These are phyloP conservation scores for Myiozetetes cayanensis DNA, from an alignment of 2,113 vertebrate genomes.

Conservation along the genomic window DNA sequence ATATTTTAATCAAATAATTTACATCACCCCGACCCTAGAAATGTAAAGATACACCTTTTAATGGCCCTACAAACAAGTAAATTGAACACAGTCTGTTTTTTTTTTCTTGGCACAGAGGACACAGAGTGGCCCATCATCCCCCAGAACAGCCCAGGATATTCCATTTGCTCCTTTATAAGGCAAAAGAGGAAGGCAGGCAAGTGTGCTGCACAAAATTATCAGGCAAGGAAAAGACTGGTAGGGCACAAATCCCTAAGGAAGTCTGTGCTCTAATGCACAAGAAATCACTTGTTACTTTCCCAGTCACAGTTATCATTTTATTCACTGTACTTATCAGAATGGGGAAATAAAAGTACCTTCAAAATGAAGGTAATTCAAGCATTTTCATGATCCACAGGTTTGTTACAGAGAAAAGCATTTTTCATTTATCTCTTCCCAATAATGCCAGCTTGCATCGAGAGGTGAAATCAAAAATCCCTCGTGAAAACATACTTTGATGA, in stretches of 20 bases:
- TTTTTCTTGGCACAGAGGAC: too few relatives aligned
- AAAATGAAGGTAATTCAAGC: background rate
- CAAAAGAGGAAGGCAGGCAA: background rate
- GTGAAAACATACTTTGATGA: background rate
- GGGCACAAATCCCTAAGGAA: background rate
- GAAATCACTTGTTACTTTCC: background rate
- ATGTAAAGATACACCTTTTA: too few relatives aligned
- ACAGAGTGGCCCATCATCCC: too few relatives aligned
- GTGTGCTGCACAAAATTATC: background rate
- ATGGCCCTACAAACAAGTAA: too few relatives aligned
- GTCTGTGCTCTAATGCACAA: background rate
- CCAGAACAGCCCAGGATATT: too few relatives aligned
- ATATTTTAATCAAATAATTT: too few relatives aligned
- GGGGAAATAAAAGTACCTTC: background rate
- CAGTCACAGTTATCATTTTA: background rate
- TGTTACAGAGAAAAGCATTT: background rate
- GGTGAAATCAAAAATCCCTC: background rate
- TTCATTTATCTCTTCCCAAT: background rate
- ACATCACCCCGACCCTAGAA: too few relatives aligned
- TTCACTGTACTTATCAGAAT: background rate
- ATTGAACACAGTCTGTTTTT: too few relatives aligned
- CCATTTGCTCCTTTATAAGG: background rate
- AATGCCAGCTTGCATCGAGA: background rate
- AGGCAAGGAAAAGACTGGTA: background rate
- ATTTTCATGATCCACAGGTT: background rate